A percentile compares a stretch with the other conserved stretches of the same genome.
Conservation (phyloP, 2,888 invertebrate species). For the Himalopsyche kuldschensis region DNA sequence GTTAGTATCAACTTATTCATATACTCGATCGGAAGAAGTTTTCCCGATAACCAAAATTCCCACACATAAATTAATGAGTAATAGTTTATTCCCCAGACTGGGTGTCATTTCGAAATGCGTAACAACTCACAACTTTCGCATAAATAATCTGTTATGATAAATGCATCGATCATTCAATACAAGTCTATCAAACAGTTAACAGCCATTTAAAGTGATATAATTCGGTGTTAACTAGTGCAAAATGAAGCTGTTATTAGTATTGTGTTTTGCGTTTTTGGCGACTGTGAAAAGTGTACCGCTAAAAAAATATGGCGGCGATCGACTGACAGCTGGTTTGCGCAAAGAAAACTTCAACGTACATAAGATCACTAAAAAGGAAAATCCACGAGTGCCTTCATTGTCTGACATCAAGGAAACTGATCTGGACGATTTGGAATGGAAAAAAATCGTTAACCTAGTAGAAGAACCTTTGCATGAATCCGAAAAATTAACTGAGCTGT, state of each 20-base stretch:
- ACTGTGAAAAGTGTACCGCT: not conserved
- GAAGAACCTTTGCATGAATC: no score
- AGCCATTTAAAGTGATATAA: not conserved
- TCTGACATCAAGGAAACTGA: not conserved
- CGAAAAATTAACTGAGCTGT: not conserved
- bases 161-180: not conserved
- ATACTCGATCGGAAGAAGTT: not conserved
- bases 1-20: not conserved
- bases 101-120: not conserved
- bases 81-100: not conserved
- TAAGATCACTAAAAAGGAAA: not conserved
- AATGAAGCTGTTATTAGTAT: not conserved
- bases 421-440: not conserved
- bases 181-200: not conserved
- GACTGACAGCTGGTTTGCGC: not conserved
- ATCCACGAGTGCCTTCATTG: not conserved
- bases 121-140: not conserved
- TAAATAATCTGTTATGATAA: not conserved
- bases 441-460: not conserved
- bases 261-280: not conserved
- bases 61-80: not conserved
- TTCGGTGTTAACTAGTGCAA: not conserved
- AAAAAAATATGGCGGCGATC: not conserved
- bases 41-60: not conserved
- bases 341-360: not conserved